Percentiles rank a stretch among this genome's conserved stretches.
These are phyloP conservation scores for Bufotes viridis DNA, from an alignment of 2,797 vertebrate species.

Conservation along the genomic window DNA sequence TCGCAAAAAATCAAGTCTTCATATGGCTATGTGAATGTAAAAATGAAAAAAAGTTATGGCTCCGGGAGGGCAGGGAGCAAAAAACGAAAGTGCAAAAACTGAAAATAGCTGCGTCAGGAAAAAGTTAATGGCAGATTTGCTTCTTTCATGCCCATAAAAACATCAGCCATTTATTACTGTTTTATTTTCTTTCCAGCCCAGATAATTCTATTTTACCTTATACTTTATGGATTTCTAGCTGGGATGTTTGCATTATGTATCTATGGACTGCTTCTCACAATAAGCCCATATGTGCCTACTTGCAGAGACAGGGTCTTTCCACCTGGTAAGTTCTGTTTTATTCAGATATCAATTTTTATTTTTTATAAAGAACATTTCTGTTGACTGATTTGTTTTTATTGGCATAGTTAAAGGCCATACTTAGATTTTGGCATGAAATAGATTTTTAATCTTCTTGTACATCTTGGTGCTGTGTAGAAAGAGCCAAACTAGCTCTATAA, in stretches of 20 bases:
- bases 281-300: conserved; percentile 91
- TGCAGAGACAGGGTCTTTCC: conserved; percentile 91
- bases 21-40: too few species aligned
- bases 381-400: background rate
- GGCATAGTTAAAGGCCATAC: too few species aligned
- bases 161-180: background rate
- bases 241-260: conserved; percentile 94
- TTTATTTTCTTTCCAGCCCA: conserved; percentile 77
- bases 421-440: too few species aligned
- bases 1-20: too few species aligned
- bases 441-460: too few species aligned
- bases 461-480: too few species aligned
- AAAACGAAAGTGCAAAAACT: too few species aligned
- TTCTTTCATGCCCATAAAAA: background rate
- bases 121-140: background rate
- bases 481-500: too few species aligned
- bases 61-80: too few species aligned
- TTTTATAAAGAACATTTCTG: background rate
- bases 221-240: conserved; percentile 90
- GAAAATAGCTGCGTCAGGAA: too few species aligned
- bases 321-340: conserved; percentile 80
- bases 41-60: too few species aligned
- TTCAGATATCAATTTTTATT: background rate
- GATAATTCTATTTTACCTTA: conserved; percentile 91
- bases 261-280: conserved; percentile 91